phyloP scores from a whole-genome alignment of 2,113 vertebrate species.

The Calcarius ornatus region DNA sequence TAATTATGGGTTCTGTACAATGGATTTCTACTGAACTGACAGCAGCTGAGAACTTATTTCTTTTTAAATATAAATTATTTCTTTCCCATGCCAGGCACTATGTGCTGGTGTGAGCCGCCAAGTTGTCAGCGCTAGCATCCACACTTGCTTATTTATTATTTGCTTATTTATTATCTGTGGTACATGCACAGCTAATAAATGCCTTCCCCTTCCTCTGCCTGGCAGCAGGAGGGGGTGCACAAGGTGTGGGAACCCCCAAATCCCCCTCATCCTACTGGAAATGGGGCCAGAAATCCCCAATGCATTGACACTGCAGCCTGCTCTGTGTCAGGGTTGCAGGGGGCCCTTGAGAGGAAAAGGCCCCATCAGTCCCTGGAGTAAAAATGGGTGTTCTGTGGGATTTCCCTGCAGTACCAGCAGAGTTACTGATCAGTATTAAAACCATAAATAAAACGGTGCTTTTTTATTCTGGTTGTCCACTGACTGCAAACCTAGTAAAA shows the following conservation, averaged over 20 bases:
- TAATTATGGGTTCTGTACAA: not conserved
- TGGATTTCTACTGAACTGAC: not conserved
- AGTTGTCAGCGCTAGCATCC: not conserved
- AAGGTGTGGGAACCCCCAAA: not conserved
- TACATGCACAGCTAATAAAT: not conserved
- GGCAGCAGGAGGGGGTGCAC: not conserved
- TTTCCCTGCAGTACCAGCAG: not conserved
- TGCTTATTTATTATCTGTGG: not conserved
- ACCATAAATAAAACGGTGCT: not conserved
- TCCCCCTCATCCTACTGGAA: not conserved
- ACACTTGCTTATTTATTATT: not conserved
- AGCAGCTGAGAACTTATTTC: not conserved
- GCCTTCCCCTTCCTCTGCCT: not conserved
- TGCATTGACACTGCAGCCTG: not conserved
- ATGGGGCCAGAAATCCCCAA: fast-evolving
- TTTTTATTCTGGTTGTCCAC: not conserved
- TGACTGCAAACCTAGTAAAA: not conserved
- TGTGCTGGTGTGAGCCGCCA: not conserved
- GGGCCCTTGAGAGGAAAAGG: not conserved
- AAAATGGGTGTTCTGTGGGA: not conserved
- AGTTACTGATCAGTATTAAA: not conserved
- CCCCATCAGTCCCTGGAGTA: not conserved
- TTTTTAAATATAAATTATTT: not conserved
- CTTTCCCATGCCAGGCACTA: not conserved
- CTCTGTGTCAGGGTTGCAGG: not conserved